Base-by-base conservation (phyloP, 1,140 invertebrate genomes). In the Bombus superbus region DNA sequence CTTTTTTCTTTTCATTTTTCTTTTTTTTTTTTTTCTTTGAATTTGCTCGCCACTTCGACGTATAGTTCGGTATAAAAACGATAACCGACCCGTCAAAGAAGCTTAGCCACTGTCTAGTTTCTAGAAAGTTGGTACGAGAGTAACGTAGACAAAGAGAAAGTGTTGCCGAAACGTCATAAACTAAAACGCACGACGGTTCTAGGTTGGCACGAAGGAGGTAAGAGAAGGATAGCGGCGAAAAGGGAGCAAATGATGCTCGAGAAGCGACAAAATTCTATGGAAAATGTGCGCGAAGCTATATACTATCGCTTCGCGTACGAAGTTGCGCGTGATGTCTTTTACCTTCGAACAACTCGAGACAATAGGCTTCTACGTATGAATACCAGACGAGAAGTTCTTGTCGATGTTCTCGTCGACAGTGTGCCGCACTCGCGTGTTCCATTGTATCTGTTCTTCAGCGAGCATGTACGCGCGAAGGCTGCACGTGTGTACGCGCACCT, bases 331-430 rank as follows among this genome's bases (percentile, higher is more conserved):
- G 68, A 47, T 85, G 90, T 92, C 92, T 90, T 92, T 91, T 92
- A 80, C 90, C 85, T 89, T 89, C 91, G 92, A 90, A 92, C 83
- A 88, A 92, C 89, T 91, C 75, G 88, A 93, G 88, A 93, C 92
- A 92, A 93, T 92, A 86, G 91, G 80, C 92, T 86, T 89, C 90
- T 86, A 92, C 80, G 87, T 90, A 84, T 90, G 91, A 92, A 92
- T 93, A 91, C 88, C 82, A 84, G 87, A 85, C 82, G 91, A 91
- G 91, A 89, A 79, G 87, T 92, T 86, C 84, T 89, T 84, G 86
- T 89, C 90, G 87, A 47, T 78, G 68, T 85, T 72, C 76, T 80
- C 77, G 83, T 80, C 83, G 83, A 80, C 77, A 85, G 90, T 87
- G 88, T 87, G 79, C 81, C 83, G 78, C 84, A 59, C 85, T 42